Percentiles rank a stretch among this genome's conserved stretches.
Conservation (phyloP, 2,113 vertebrate genomes). For the Tretioscincus oriximinensis region DNA sequence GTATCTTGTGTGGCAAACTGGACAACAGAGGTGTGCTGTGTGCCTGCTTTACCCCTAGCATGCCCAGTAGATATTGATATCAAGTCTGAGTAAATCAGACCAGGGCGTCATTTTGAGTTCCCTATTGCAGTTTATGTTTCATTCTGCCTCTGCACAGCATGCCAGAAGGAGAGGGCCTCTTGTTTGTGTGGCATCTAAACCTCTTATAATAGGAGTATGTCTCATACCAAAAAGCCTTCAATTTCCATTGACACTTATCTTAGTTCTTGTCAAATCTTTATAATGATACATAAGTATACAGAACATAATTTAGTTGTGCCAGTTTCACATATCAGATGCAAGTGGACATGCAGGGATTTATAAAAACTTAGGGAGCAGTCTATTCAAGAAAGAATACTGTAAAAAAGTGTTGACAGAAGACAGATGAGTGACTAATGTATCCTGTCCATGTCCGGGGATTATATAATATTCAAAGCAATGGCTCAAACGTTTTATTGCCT, state of each 20-base stretch:
- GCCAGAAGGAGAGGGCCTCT: too few species aligned
- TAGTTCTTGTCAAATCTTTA: neutral
- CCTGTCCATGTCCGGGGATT: neutral
- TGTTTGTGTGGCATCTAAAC: too few species aligned
- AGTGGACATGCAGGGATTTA: neutral
- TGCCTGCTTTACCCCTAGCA: too few species aligned
- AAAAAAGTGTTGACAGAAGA: neutral
- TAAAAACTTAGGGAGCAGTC: neutral
- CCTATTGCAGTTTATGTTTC: too few species aligned
- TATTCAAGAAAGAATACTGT: neutral
- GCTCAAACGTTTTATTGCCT: neutral
- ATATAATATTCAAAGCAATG: neutral
- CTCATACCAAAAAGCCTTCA: too few species aligned
- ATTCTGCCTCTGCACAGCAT: too few species aligned
- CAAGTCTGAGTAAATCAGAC: too few species aligned
- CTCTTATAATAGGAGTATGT: too few species aligned
- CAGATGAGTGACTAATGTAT: neutral
- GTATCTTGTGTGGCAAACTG: too few species aligned
- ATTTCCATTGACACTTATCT: neutral
- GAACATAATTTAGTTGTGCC: neutral
- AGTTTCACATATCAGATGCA: conserved; percentile 6
- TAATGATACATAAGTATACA: neutral
- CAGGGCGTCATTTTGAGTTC: too few species aligned
- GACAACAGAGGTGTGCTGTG: too few species aligned
- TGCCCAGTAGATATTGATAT: too few species aligned